Percentiles rank a stretch among this genome's conserved stretches.
phyloP scores from a whole-genome alignment of 2,888 invertebrate species.

The Teleogryllus oceanicus region DNA sequence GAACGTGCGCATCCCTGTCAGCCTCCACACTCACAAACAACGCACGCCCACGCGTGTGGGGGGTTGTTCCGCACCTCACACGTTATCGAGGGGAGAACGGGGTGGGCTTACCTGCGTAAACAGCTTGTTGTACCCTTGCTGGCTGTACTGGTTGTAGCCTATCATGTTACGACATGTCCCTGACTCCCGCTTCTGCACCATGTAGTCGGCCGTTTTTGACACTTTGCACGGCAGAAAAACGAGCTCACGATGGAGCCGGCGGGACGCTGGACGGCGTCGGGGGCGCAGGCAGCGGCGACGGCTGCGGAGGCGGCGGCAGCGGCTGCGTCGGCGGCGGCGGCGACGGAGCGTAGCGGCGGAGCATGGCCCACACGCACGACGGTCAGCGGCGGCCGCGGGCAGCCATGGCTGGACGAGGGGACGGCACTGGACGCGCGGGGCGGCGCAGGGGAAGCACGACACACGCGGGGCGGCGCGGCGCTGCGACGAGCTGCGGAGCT shows the following conservation, averaged over 20 bases:
- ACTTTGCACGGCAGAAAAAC: conserved; percentile 25
- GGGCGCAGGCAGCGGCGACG: neutral
- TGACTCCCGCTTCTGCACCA: conserved; percentile 47
- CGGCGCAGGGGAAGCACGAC: neutral
- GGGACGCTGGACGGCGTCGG: conserved; percentile 8
- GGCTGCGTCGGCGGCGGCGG: neutral
- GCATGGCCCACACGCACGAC: neutral
- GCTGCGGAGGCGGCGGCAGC: neutral
- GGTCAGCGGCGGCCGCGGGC: neutral
- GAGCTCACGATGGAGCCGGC: conserved; percentile 1
- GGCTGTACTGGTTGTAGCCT: conserved; percentile 71
- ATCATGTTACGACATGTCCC: conserved; percentile 66
- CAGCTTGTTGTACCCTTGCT: conserved; percentile 78
- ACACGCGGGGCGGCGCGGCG: conserved; percentile 2
- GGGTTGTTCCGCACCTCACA: neutral
- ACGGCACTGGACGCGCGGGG: neutral
- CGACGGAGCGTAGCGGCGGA: neutral
- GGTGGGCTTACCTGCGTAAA: conserved; percentile 66
- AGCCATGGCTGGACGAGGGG: neutral
- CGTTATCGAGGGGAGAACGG: neutral
- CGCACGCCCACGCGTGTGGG: neutral
- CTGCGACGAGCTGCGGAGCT: neutral
- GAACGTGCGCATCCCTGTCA: no score
- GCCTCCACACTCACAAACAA: no score
- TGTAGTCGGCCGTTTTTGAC: conserved; percentile 40